A percentile compares a stretch with the other conserved stretches of the same genome.
These are phyloP conservation scores for Raja brachyura DNA, from an alignment of 2,113 vertebrate species.

Conservation along the genomic window DNA sequence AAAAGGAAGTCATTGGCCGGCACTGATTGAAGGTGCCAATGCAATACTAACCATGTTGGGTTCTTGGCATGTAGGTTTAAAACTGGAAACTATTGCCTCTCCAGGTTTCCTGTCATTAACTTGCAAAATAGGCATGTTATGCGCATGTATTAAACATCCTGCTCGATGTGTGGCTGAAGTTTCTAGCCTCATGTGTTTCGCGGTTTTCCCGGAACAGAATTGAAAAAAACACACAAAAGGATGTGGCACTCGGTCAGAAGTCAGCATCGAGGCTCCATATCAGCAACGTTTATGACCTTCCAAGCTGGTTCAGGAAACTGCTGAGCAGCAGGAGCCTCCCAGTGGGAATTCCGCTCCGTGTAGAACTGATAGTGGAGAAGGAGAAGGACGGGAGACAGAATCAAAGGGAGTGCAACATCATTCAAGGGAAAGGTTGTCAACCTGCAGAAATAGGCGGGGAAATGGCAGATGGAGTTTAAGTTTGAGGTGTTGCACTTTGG, in stretches of 20 bases:
- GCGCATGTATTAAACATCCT: conserved; percentile 3
- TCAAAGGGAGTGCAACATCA: not conserved
- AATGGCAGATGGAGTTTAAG: no score
- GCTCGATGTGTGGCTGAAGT: not conserved
- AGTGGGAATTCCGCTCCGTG: not conserved
- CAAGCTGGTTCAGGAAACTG: not conserved
- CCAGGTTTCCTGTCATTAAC: not conserved
- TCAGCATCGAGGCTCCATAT: not conserved
- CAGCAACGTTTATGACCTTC: not conserved
- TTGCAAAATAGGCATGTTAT: not conserved
- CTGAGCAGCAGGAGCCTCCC: not conserved
- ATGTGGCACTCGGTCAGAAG: not conserved
- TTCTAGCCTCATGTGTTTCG: not conserved
- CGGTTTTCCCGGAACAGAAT: not conserved
- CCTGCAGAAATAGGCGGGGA: no score
- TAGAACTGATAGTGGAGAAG: not conserved
- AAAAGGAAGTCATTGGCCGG: not conserved
- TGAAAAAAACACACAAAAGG: not conserved
- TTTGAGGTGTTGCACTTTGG: no score
- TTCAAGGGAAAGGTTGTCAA: not conserved
- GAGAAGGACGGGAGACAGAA: not conserved
- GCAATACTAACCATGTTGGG: not conserved
- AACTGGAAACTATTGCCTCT: not conserved
- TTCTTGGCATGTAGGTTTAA: not conserved
- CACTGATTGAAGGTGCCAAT: not conserved